A percentile compares a stretch with the other conserved stretches of the same genome.
Conservation (phyloP, 2,113 vertebrate genomes). For the Jacana jacana region DNA sequence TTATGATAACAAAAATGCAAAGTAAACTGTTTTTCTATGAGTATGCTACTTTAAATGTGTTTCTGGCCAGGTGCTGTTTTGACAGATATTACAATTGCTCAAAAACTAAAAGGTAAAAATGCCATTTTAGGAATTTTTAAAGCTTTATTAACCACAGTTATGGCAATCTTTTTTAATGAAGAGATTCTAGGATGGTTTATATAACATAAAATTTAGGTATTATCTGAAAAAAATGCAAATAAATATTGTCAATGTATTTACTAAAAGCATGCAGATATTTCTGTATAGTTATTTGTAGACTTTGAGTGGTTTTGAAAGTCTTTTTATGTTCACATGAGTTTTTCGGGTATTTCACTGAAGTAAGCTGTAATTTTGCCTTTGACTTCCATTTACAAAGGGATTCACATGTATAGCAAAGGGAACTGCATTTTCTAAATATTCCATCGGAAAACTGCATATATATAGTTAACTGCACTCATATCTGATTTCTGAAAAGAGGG, state of each 20-base stretch:
- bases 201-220: not conserved
- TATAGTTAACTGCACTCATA: not conserved
- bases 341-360: not conserved
- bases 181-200: not conserved
- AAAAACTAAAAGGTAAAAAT: not conserved
- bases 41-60: not conserved
- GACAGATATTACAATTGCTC: not conserved
- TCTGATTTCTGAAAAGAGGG: not conserved
- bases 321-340: not conserved
- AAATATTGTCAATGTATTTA: not conserved
- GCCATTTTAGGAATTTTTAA: not conserved
- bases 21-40: not conserved
- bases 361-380: not conserved
- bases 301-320: not conserved
- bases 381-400: not conserved
- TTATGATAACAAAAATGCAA: not conserved
- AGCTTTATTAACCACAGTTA: not conserved
- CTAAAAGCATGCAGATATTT: not conserved
- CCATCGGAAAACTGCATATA: not conserved
- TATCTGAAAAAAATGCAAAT: not conserved
- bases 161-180: not conserved
- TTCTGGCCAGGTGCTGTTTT: not conserved
- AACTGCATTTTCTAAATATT: not conserved
- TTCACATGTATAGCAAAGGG: not conserved
- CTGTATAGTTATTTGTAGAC: not conserved